Evolutionary conservation across 1,140 invertebrate species (phyloP).

Genomic region (Dendroctonus ponderosae): DNA sequence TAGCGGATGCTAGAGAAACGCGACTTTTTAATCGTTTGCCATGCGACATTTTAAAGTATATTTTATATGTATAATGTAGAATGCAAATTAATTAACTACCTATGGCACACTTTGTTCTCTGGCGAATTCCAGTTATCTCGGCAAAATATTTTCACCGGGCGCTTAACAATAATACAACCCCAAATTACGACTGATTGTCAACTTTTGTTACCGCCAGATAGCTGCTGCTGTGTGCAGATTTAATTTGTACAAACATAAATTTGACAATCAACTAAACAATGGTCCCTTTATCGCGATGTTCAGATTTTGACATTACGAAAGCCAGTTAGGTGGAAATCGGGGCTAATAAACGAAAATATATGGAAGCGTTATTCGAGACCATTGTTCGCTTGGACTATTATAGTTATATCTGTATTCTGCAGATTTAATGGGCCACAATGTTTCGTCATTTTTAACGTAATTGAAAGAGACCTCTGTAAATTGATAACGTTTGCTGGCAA

Average conservation of each 20-base stretch:
- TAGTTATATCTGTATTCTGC: constrained; percentile 46
- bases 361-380: constrained; percentile 45
- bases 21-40: no score
- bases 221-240: constrained; percentile 46
- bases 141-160: constrained; percentile 29
- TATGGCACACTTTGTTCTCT: constrained; percentile 16
- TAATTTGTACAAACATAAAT: constrained; percentile 54
- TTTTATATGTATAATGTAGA: not conserved
- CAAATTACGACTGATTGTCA: constrained; percentile 44
- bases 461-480: constrained; percentile 41
- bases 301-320: constrained; percentile 51
- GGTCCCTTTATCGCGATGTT: constrained; percentile 52
- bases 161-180: constrained; percentile 29
- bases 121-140: constrained; percentile 21
- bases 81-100: constrained; percentile 26
- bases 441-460: constrained; percentile 42
- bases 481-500: constrained; percentile 41
- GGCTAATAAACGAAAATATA: constrained; percentile 51
- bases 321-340: constrained; percentile 48
- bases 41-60: not conserved
- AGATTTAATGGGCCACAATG: constrained; percentile 43
- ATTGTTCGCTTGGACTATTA: constrained; percentile 42
- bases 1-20: no score
- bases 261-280: constrained; percentile 53
- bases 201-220: constrained; percentile 49